Conservation (phyloP, 2,888 invertebrate species). For the Mesochorus sp. region DNA sequence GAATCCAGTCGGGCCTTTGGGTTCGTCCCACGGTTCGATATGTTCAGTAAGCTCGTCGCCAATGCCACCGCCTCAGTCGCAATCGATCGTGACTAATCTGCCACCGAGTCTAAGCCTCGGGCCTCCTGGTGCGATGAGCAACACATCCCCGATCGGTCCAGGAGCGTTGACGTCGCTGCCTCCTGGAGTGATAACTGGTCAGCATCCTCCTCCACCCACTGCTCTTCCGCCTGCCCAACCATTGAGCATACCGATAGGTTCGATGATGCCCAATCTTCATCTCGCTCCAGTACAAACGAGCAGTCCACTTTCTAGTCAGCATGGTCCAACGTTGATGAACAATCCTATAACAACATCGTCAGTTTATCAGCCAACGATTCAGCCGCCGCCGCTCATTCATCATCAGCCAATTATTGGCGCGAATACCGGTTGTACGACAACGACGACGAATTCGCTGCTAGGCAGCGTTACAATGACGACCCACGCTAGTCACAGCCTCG, state of each 20-base stretch:
- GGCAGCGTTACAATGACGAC: conserved; percentile 82
- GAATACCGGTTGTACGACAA: conserved; percentile 82
- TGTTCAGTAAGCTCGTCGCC: conserved; percentile 74
- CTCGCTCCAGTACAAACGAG: conserved; percentile 73
- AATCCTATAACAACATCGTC: conserved; percentile 62
- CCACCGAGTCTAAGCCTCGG: conserved; percentile 71
- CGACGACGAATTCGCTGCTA: conserved; percentile 80
- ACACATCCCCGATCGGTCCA: conserved; percentile 72
- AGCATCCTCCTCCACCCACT: too few species aligned
- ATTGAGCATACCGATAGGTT: conserved; percentile 72
- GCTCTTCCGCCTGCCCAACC: too few species aligned
- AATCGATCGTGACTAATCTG: conserved; percentile 68
- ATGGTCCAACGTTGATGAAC: conserved; percentile 73
- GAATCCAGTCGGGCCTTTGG: conserved; percentile 72
- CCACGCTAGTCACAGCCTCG: conserved; percentile 69
- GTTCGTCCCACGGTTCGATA: conserved; percentile 71
- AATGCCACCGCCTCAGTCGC: conserved; percentile 72
- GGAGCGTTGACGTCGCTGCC: too few species aligned
- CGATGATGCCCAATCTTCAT: conserved; percentile 75
- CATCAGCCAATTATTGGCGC: too few species aligned
- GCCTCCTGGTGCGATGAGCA: conserved; percentile 67
- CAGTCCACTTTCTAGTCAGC: conserved; percentile 80
- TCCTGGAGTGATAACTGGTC: too few species aligned
- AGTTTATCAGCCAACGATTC: conserved; percentile 59
- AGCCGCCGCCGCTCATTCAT: conserved; percentile 64